These are phyloP conservation scores for Rotaria magnacalcarata DNA, from an alignment of 2,888 invertebrate species.

Conservation along the genomic window DNA sequence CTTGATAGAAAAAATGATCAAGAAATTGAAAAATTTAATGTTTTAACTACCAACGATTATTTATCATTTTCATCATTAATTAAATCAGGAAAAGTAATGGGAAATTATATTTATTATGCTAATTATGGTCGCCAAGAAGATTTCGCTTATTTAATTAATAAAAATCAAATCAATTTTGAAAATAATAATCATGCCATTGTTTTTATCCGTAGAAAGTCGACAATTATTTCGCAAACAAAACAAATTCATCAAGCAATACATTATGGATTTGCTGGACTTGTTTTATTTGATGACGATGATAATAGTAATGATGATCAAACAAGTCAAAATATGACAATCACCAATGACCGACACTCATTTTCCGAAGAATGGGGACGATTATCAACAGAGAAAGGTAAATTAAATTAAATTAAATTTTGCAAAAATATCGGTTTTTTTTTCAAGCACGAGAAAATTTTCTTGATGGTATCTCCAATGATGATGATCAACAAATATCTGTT, in stretches of 20 bases:
- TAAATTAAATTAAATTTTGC: too few relatives aligned
- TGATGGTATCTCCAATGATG: background rate
- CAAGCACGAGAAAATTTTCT: background rate
- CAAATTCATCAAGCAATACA: background rate
- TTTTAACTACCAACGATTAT: background rate
- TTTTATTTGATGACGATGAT: slow-evolving; percentile 4
- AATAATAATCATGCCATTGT: background rate
- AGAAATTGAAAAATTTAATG: background rate
- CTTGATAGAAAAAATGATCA: background rate
- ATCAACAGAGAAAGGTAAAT: background rate
- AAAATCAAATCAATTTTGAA: background rate
- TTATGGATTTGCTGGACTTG: background rate
- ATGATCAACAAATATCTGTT: background rate
- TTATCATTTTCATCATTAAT: background rate
- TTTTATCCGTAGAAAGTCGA: background rate
- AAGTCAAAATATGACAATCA: background rate
- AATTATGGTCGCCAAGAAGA: slow-evolving; percentile 27
- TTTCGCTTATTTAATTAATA: background rate
- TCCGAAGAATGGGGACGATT: background rate
- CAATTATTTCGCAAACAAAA: background rate
- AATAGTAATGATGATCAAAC: background rate
- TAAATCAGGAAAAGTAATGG: background rate
- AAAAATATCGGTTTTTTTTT: background rate
- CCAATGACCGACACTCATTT: background rate
- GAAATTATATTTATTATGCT: slow-evolving; percentile 2